Evolutionary conservation across 1,140 invertebrate species (phyloP).

Genomic region (Apocrypta bakeri): DNA sequence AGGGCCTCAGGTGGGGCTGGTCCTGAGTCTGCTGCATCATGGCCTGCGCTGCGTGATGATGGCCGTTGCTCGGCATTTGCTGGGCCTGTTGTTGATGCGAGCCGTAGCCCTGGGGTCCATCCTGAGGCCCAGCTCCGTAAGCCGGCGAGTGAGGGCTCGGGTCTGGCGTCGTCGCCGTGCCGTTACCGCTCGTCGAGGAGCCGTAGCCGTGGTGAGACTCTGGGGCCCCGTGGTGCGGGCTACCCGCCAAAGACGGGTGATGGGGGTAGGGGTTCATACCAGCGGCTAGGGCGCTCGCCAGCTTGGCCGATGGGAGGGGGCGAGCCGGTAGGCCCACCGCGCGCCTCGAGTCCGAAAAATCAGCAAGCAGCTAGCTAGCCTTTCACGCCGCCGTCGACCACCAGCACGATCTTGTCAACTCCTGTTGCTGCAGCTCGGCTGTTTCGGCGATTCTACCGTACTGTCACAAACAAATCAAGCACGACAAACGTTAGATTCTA

Average conservation of each 20-base stretch:
- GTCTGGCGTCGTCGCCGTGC: constrained; percentile 70
- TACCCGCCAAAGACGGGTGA: constrained; percentile 72
- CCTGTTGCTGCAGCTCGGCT: neutral
- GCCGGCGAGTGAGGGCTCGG: constrained; percentile 69
- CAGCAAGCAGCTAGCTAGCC: constrained; percentile 34
- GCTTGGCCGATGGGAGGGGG: constrained; percentile 70
- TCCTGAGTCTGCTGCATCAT: constrained; percentile 54
- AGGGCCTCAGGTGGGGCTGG: constrained; percentile 69
- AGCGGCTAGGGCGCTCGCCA: constrained; percentile 74
- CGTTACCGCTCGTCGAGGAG: constrained; percentile 57
- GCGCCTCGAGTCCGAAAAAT: constrained; percentile 57
- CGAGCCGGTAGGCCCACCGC: constrained; percentile 71
- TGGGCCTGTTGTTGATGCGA: constrained; percentile 64
- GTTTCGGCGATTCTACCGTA: neutral
- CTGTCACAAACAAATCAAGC: constrained; percentile 13
- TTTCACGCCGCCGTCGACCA: constrained; percentile 48
- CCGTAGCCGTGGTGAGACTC: constrained; percentile 63
- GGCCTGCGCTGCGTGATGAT: constrained; percentile 62
- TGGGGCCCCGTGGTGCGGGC: constrained; percentile 70
- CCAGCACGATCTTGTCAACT: constrained; percentile 22
- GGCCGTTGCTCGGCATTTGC: constrained; percentile 69
- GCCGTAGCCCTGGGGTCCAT: constrained; percentile 59
- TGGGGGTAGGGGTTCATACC: constrained; percentile 75
- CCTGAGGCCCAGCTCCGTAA: constrained; percentile 59
- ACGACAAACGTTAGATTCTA: too few relatives aligned